Evolutionary conservation across 2,797 vertebrate species (phyloP), one percentile per base, ranked within the genome.

Genomic region (Pipistrellus nathusii): DNA sequence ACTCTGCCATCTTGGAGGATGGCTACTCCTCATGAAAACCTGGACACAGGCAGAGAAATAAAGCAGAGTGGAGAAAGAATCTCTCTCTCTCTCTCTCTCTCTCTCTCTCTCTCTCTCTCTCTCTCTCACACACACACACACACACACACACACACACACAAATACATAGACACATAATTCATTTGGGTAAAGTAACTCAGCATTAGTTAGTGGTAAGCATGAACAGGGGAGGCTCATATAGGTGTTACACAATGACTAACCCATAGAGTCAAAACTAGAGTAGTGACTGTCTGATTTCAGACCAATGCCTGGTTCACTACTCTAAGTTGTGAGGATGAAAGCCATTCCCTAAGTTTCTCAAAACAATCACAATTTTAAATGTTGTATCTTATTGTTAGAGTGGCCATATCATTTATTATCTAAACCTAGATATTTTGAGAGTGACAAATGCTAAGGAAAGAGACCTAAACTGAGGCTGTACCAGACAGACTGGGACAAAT

Each of bases 1-100:
- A 59, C 62, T 62, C 91, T 23, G 68, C 95, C 91, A 64, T 73
- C 75, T 95, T 87, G 91, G 71, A 94, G 66, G 78, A 66, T 0
- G 17, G 64, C 25, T 38, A 12, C 46, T 78, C 20, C 44, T 69
- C 18, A 57, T 51, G 91, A 76, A 68, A 91, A 27, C 13, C 17
- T 18, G 4, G 71, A 62, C 44, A 78, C 32, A 66, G n/a, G 21
- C 59, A 69, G 64, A 25, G 57, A 62, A 71, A 59, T 10, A 30
- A 38, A 6, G 30, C 30, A 87, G 46, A 85, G 15, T 4, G 44
- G 30, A 27, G 17, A 18, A 85, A 62, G 57, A 41, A 57, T 13
- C 14, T 41, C 7, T 64, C 13, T 25, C 8, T 23, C 0, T 30
- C 55, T 27, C n/a, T 27, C 25, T 64, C 15, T 35, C 13, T 12